Evolutionary conservation across 2,888 invertebrate species (phyloP).

Genomic region (Drosophila birchii): DNA sequence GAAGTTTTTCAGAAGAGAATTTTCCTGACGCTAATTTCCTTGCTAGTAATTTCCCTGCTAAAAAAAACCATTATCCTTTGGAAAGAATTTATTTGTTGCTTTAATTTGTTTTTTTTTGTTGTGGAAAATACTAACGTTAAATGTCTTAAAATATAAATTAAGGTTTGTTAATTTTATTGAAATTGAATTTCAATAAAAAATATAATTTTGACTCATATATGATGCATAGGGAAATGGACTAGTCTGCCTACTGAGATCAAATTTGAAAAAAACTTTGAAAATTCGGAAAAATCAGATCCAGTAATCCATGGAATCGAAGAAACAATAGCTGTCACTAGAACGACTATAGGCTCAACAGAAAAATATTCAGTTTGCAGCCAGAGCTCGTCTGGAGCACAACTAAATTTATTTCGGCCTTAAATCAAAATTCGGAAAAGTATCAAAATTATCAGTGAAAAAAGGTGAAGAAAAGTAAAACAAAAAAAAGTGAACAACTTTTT

Average conservation of each 20-base stretch:
- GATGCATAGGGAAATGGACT: too few species aligned
- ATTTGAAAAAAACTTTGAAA: neutral
- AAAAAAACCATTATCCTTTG: neutral
- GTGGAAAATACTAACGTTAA: fast-evolving
- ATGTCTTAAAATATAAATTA: neutral
- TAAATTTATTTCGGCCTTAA: slow-evolving; percentile 2
- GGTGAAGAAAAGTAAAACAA: neutral
- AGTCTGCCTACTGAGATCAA: neutral
- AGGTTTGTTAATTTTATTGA: neutral
- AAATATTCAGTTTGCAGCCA: slow-evolving; percentile 13
- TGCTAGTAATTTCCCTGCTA: neutral
- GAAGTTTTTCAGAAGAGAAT: neutral
- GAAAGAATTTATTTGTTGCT: too few species aligned
- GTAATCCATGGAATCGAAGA: neutral
- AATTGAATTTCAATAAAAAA: neutral
- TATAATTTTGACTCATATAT: neutral
- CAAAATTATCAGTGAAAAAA: slow-evolving; percentile 23
- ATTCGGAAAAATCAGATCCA: neutral
- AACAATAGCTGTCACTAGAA: neutral
- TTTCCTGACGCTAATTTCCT: neutral
- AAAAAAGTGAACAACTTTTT: neutral
- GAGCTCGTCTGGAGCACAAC: slow-evolving; percentile 21
- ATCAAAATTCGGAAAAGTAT: neutral
- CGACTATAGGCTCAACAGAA: neutral
- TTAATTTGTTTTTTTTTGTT: neutral